These are phyloP conservation scores for Vollenhovia emeryi DNA, from an alignment of 1,140 invertebrate species.

Conservation along the genomic window DNA sequence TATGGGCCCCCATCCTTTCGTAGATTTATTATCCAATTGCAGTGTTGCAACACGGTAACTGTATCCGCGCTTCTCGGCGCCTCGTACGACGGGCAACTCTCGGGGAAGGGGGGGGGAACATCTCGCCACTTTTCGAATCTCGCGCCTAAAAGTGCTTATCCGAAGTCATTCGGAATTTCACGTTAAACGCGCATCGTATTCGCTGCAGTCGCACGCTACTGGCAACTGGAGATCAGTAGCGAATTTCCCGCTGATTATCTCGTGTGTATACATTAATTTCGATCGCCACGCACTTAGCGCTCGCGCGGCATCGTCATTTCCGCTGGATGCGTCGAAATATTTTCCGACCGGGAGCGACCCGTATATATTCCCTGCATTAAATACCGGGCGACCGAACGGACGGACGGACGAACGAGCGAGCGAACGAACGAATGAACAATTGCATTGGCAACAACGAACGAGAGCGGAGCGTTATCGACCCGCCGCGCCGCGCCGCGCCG, in stretches of 20 bases:
- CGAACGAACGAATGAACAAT: slow-evolving; percentile 30
- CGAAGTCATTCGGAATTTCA: not conserved
- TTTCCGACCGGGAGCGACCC: not conserved
- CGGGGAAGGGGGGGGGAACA: not conserved
- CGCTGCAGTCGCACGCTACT: not conserved
- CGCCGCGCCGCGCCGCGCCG: slow-evolving; percentile 14
- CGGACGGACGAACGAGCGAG: not conserved
- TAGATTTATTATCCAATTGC: slow-evolving; percentile 1
- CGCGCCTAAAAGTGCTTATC: not conserved
- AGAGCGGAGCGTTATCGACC: slow-evolving; percentile 66
- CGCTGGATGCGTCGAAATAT: slow-evolving; percentile 3
- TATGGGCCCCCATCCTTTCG: not conserved
- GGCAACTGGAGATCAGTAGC: not conserved
- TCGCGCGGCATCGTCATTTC: not conserved
- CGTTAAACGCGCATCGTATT: not conserved
- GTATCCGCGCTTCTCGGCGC: not conserved
- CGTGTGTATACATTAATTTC: not conserved
- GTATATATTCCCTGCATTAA: slow-evolving; percentile 16
- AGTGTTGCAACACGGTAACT: not conserved
- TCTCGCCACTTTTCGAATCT: not conserved
- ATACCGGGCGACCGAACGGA: slow-evolving; percentile 10
- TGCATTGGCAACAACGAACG: slow-evolving; percentile 64
- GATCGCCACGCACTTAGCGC: not conserved
- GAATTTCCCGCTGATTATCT: not conserved
- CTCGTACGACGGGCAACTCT: not conserved